phyloP scores from a whole-genome alignment of 2,888 invertebrate species.

The Hylaea fasciaria region DNA sequence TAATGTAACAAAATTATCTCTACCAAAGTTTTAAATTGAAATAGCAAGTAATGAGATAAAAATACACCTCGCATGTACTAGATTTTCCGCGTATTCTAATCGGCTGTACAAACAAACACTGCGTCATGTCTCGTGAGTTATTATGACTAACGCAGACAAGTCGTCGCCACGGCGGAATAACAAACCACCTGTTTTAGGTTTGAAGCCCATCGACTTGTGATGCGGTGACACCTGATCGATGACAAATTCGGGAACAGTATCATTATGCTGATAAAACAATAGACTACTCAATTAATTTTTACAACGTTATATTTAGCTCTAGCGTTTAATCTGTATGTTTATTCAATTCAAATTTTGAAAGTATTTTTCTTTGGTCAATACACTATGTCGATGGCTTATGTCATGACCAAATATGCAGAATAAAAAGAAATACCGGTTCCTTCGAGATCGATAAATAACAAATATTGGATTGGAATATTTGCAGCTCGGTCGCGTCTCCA shows the following conservation, averaged over 20 bases:
- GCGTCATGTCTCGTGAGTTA: not conserved
- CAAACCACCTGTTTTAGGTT: not conserved
- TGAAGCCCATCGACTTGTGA: not conserved
- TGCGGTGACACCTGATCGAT: not conserved
- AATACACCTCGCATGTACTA: not conserved
- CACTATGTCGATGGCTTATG: constrained; percentile 31
- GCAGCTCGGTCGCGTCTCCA: constrained; percentile 17
- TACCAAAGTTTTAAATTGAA: too few species aligned
- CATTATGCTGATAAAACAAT: too few species aligned
- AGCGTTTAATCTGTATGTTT: too few species aligned
- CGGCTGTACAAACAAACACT: not conserved
- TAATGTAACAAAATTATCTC: too few species aligned
- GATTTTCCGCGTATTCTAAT: not conserved
- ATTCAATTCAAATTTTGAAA: too few species aligned
- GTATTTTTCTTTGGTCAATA: constrained; percentile 23
- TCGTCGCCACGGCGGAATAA: not conserved
- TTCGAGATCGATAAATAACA: constrained; percentile 35
- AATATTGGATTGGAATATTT: constrained; percentile 32
- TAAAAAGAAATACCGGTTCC: constrained; percentile 24
- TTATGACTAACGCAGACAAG: not conserved
- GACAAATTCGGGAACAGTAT: too few species aligned
- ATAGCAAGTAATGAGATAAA: too few species aligned
- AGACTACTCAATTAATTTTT: too few species aligned
- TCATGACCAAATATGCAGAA: constrained; percentile 29
- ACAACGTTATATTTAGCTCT: too few species aligned